These are phyloP conservation scores for Epinephelus moara DNA, from an alignment of 2,113 vertebrate genomes.

Conservation along the genomic window DNA sequence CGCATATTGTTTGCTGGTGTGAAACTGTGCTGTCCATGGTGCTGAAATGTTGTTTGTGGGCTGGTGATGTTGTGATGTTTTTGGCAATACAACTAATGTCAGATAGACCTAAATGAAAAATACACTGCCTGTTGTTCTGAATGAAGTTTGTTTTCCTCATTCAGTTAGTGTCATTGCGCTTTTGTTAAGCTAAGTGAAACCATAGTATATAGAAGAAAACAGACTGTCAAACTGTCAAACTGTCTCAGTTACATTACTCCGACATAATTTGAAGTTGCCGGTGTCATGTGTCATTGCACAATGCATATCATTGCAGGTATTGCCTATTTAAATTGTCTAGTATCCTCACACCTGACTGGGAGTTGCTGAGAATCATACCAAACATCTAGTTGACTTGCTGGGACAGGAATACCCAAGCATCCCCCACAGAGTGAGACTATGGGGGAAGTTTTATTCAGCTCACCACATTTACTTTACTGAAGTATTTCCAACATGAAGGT, in stretches of 20 bases:
- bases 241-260: rapidly evolving
- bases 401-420: not conserved
- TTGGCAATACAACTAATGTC: not conserved
- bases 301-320: not conserved
- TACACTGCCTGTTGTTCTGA: not conserved
- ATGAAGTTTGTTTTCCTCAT: not conserved
- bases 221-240: not conserved
- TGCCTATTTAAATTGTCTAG: not conserved
- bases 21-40: slow-evolving; percentile 64
- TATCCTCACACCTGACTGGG: not conserved
- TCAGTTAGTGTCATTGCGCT: no score
- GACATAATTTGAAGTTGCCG: not conserved
- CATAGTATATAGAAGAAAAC: not conserved
- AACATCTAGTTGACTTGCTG: not conserved
- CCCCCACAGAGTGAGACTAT: not conserved
- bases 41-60: not conserved
- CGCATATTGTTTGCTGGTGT: rapidly evolving
- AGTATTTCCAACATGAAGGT: not conserved
- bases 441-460: not conserved
- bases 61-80: not conserved
- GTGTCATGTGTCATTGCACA: not conserved
- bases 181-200: not conserved
- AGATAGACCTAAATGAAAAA: not conserved
- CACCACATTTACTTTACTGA: not conserved
- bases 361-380: not conserved